Base-by-base conservation (phyloP, 2,797 vertebrate species). In the Amblyraja radiata region DNA sequence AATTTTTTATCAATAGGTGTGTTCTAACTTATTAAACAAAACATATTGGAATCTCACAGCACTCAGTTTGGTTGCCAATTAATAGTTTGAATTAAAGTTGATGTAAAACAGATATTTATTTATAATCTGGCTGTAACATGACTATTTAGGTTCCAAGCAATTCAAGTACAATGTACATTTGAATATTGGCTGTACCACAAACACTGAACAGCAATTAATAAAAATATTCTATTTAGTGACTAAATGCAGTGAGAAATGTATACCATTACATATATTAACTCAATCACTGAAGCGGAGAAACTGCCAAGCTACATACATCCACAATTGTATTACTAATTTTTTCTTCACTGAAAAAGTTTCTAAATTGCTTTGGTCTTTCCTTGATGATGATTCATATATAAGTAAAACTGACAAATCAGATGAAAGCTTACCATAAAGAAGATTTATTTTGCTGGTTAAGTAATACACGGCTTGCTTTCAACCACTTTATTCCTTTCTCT, bases 341-440 rank as follows among this genome's bases (percentile, higher is more conserved):
- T 14, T 74, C 73, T 92, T 71, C n/a, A 90, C 36, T 28, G n/a
- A 92, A 76, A 39, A 54, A 28, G 11, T 68, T 74, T 84, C 81
- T 58, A 84, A 84, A 58, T 61, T 58, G 21, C 46, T 61, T 84
- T 61, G 21, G 81, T 58, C 21, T 91, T 74, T 54, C 90, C 58
- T 88, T 92, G 39, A 54, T 54, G 9, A 28, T 90, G 65, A 71
- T 32, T 4, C 10, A 1, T 58, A 21, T 76, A 76, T 46, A 54
- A 13, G 5, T 54, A 76, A 92, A 76, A 11, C 10, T 76, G 39
- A 11, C 46, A 76, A 92, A 76, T 76, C 39, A 76, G 46, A 23
- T 28, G 46, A 74, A 54, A 16, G 71, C 90, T 92, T 92, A 92
- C 90, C 90, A 92, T 76, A 61, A 58, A 84, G 61, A 68, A 68